Evolutionary conservation across 2,888 invertebrate species (phyloP), one percentile per base, ranked within the genome.

Genomic region (Xestobium rufovillosum): DNA sequence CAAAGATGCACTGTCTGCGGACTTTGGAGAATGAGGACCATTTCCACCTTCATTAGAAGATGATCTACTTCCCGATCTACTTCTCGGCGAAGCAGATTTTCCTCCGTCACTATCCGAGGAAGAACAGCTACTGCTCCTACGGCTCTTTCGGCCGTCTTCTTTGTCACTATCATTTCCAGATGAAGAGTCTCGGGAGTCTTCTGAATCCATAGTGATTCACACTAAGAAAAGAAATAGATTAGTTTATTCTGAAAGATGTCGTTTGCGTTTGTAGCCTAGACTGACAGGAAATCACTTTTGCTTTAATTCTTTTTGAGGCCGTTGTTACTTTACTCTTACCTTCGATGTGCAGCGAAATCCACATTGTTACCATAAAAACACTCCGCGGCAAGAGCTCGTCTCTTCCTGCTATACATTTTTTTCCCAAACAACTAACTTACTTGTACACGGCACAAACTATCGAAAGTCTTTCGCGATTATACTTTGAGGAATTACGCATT

Each of bases 171-270:
- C 64, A 44, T 59, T 60, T 35, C 57, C 59, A 14, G 60, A 60
- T 35, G 61, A 62, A 31, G 52, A 70, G 65, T 73, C 74, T 51
- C 68, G 66, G 45, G 75, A 76, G 60, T 75, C 75, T 61, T 75
- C 75, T 12, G 75, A 75, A 60, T 76, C 76, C 75, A 76, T 75
- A 47, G 32, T 35, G 38, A 50, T 44, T 52, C 50, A 49, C 43
- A 44, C 48, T 52, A 35, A 38, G 36, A 42, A 23, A 36, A 35
- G 25, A 31, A 31, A 6, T 38, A 32, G 9, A 12, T 31, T 16
- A 42, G 34, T 19, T 42, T 17, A 31, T 17, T 39, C 27, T 19
- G 25, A 39, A 27, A 28, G n/a, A 32, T 23, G 16, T 31, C 19
- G 8, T 40, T 38, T 43, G 36, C 44, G 38, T 47, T 34, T 42